Evolutionary conservation across 2,888 invertebrate genomes (phyloP).

Genomic region (Apantesis nais): DNA sequence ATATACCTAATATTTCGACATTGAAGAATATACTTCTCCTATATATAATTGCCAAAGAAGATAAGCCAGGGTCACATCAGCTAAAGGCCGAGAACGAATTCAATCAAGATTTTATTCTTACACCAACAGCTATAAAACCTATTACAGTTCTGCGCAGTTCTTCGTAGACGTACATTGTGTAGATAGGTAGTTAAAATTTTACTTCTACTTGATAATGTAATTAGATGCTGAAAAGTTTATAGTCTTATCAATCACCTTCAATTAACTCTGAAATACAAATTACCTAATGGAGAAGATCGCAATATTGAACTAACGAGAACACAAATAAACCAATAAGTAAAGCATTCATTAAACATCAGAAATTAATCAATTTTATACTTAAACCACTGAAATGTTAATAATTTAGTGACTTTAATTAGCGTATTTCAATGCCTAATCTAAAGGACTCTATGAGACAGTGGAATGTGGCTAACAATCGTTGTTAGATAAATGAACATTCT

Average conservation of each 20-base stretch:
- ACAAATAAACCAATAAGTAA: too few species aligned
- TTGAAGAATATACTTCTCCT: not conserved
- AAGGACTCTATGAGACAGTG: too few species aligned
- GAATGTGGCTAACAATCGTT: too few species aligned
- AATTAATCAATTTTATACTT: too few species aligned
- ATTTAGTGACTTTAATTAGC: too few species aligned
- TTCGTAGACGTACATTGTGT: not conserved
- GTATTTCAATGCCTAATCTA: too few species aligned
- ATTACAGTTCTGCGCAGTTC: not conserved
- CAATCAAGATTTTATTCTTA: constrained; percentile 38
- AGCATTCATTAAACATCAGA: too few species aligned
- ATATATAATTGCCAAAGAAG: not conserved
- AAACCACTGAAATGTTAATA: too few species aligned
- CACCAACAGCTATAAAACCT: constrained; percentile 1
- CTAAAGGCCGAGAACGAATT: constrained; percentile 34
- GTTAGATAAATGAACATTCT: too few species aligned
- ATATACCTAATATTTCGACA: not conserved
- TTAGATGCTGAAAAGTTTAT: not conserved
- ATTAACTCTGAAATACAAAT: too few species aligned
- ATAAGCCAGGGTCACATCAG: not conserved
- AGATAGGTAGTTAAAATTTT: not conserved
- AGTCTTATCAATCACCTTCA: not conserved
- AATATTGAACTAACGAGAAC: not conserved
- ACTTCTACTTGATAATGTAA: not conserved
- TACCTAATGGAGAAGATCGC: not conserved